Evolutionary conservation across 2,888 invertebrate genomes (phyloP), one percentile per base, ranked within the genome.

Genomic region (Apomyelois bistriatella): DNA sequence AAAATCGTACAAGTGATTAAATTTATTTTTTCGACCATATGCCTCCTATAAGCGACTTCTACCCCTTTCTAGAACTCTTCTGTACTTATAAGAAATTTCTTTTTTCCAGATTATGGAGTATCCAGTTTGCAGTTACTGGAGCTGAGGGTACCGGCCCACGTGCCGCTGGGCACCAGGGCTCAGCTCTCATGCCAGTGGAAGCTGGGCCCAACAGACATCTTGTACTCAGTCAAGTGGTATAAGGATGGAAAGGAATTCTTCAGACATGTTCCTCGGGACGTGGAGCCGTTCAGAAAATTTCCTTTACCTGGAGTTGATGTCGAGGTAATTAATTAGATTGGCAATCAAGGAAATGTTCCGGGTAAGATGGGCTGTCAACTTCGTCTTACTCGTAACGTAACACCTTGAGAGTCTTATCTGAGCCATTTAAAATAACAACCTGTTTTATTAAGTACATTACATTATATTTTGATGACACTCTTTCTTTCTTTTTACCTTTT

Each of bases 151-250:
- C 97, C 97, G 13, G 93, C 94, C 61, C 95, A 96, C 84, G 95
- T 95, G 64, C 94, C 96, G 56, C 91, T 95, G 59, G 94, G 95
- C 66, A 94, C 95, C 74, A 93, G 93, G 65, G 95, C 95, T 37
- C 90, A 92, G 54, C 87, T 97, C 65, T 95, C 95, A 50, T 97
- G 97, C 84, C 94, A 94, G 78, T 97, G 95, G 90, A 94, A 95
- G 82, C 91, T 97, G 76, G 83, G 82, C 1, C 95, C 96, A 65
- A 94, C 93, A 3, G 96, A 97, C 79, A 93, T 93, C 48, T 91
- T 97, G 47, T 97, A 97, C 84, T 96, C 96, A 32, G 96, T 97
- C 70, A 97, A 97, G 88, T 97, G 97, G 97, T 97, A 97, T 91
- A 97, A 96, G 79, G 96, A 96, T 77, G 96, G 96, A 62, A 94